A percentile compares a stretch with the other conserved stretches of the same genome.
Evolutionary conservation across 2,888 invertebrate genomes (phyloP).

Genomic region (Spisula solida): DNA sequence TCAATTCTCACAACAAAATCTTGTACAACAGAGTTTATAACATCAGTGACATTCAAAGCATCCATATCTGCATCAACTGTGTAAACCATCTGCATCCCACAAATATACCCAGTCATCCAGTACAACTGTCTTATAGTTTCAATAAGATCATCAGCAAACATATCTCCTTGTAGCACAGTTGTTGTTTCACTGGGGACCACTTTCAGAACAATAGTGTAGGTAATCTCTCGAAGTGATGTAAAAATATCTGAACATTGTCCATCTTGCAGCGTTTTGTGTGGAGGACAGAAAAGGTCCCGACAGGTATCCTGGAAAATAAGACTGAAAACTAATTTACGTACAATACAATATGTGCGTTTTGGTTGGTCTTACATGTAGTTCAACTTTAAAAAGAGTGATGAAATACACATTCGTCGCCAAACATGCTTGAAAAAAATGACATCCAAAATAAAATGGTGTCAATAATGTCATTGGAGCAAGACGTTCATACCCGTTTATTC

Average conservation of each 20-base stretch:
- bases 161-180: not conserved
- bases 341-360: no score
- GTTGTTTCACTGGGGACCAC: not conserved
- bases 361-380: no score
- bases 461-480: no score
- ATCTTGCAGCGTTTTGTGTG: not conserved
- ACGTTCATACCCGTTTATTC: no score
- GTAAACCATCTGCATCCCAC: constrained; percentile 11
- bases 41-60: not conserved
- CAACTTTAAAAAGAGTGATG: no score
- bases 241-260: constrained; percentile 23
- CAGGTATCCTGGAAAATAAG: not conserved
- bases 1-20: constrained; percentile 23
- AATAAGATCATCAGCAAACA: not conserved
- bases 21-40: not conserved
- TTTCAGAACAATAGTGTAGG: not conserved
- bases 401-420: no score
- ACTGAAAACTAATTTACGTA: not conserved
- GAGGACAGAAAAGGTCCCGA: constrained; percentile 1
- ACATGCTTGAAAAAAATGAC: no score
- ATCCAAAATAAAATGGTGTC: no score
- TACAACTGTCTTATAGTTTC: not conserved
- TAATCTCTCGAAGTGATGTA: not conserved
- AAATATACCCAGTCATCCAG: not conserved
- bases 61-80: not conserved